Percentiles rank a stretch among this genome's conserved stretches.
phyloP scores from a whole-genome alignment of 2,888 invertebrate species.

The Elysia crispata region DNA sequence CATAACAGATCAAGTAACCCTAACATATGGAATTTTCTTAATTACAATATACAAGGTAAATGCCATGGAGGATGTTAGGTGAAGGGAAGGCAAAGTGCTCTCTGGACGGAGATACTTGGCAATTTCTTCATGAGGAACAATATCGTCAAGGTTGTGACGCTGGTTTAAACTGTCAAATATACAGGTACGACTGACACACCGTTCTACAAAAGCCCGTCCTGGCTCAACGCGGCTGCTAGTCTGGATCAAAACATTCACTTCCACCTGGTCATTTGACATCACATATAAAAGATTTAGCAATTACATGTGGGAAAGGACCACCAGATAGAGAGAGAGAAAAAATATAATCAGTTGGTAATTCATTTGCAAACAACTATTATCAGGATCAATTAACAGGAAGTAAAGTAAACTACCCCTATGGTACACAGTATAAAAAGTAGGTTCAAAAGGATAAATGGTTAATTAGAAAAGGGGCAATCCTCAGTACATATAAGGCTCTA shows the following conservation, averaged over 20 bases:
- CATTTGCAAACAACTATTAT: too few relatives aligned
- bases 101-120: slow-evolving; percentile 42
- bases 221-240: slow-evolving; percentile 82
- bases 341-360: too few relatives aligned
- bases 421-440: too few relatives aligned
- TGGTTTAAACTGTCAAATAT: slow-evolving; percentile 85
- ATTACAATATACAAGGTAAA: slow-evolving; percentile 44
- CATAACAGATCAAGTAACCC: too few relatives aligned
- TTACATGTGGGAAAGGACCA: too few relatives aligned
- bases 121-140: slow-evolving; percentile 86
- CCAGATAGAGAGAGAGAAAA: too few relatives aligned
- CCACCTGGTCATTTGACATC: slow-evolving; percentile 78
- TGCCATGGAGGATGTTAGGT: slow-evolving; percentile 79
- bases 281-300: not conserved
- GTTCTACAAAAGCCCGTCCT: slow-evolving; percentile 86
- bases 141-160: slow-evolving; percentile 84
- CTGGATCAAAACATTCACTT: slow-evolving; percentile 85
- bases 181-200: slow-evolving; percentile 85
- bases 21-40: too few relatives aligned
- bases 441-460: too few relatives aligned
- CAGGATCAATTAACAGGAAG: too few relatives aligned
- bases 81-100: slow-evolving; percentile 79
- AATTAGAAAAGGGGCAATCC: too few relatives aligned
- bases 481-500: too few relatives aligned
- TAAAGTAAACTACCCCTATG: too few relatives aligned